Evolutionary conservation across 2,113 vertebrate species (phyloP), one percentile per base, ranked within the genome.

Genomic region (Mionectes macconnelli): DNA sequence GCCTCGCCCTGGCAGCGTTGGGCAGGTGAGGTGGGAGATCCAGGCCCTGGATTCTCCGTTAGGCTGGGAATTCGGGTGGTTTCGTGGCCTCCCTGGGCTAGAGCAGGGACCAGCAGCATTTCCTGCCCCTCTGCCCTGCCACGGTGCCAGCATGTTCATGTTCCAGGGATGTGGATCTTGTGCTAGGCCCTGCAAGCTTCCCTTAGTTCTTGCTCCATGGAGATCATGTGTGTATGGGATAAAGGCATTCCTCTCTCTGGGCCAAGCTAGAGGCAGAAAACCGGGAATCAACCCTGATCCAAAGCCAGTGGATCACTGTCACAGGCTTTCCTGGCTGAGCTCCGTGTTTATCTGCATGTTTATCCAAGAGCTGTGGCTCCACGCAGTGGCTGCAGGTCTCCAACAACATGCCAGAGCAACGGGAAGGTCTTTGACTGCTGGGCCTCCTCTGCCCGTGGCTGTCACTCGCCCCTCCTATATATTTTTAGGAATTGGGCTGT

Each of bases 351-450:
- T 2, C 16, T 20, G 97, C 97, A 96, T 97, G 97, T 97, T 97
- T 21, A 97, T 89, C 97, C 97, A 97, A 97, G 97, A 97, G 94
- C 89, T 97, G 92, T 75, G 90, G 96, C 82, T 96, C 77, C 4
- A 1, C 6, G 0, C 40, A 5, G 7, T 97, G 57, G 97, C 96
- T 74, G 5, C 95, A 64, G 95, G 20, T 97, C 97, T 97, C 97
- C 97, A 97, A 96, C 84, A 86, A 89, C 96, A 91, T 97, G 97
- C 97, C 1, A 97, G 95, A 97, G 70, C 63, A 96, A 95, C 6
- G 3, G 96, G 96, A 96, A 87, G 91, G 96, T 96, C 97, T 97
- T 97, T 97, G 97, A 91, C 93, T 94, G 95, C 90, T 35, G 55
- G 93, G 90, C 95, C 53, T 53, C 35, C 47, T 57, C 11, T 96